A percentile compares a stretch with the other conserved stretches of the same genome.
phyloP scores from a whole-genome alignment of 2,888 invertebrate species.

The Apamea anceps region DNA sequence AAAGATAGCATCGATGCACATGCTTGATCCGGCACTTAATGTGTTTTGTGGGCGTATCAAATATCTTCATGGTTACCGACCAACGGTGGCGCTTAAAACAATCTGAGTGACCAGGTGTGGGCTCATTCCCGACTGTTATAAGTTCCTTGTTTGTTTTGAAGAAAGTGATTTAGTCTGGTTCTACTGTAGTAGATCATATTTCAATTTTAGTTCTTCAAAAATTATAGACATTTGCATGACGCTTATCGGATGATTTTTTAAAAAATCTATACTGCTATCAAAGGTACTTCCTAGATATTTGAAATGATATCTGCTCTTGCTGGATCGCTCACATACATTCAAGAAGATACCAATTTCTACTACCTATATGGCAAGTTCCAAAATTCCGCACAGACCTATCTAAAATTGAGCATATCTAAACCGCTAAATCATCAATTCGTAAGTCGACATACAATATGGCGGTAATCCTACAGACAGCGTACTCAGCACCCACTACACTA shows the following conservation, averaged over 20 bases:
- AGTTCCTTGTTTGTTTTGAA: conserved; percentile 52
- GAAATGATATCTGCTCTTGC: background rate
- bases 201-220: background rate
- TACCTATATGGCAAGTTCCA: background rate
- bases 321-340: too few relatives aligned
- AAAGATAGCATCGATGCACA: conserved; percentile 84
- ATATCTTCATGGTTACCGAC: conserved; percentile 79
- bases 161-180: conserved; percentile 29
- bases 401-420: conserved; percentile 10
- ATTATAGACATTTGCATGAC: background rate
- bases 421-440: conserved; percentile 31
- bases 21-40: conserved; percentile 87
- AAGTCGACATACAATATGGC: conserved; percentile 77
- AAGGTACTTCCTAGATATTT: too few relatives aligned
- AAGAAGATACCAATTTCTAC: background rate
- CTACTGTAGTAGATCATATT: background rate
- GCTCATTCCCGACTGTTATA: conserved; percentile 46
- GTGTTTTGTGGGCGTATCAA: conserved; percentile 88
- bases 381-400: background rate
- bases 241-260: background rate
- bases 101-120: conserved; percentile 70
- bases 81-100: conserved; percentile 82
- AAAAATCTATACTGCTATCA: background rate
- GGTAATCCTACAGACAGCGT: conserved; percentile 79
- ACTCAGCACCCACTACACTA: conserved; percentile 82